These are phyloP conservation scores for Ormia ochracea DNA, from an alignment of 2,888 invertebrate genomes.

Conservation along the genomic window DNA sequence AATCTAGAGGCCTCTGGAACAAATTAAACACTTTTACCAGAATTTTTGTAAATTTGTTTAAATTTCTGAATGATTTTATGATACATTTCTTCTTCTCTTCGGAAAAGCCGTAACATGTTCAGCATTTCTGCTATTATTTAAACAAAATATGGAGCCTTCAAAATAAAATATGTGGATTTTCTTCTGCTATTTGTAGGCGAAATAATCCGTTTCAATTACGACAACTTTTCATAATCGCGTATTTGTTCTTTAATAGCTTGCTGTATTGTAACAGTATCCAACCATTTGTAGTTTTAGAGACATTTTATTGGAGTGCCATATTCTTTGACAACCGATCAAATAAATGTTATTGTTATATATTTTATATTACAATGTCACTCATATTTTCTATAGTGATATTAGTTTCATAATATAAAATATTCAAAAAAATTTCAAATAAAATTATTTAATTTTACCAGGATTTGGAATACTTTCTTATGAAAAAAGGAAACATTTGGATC, in stretches of 20 bases:
- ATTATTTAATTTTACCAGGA: no score
- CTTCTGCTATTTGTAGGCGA: conserved; percentile 65
- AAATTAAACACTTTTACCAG: conserved; percentile 69
- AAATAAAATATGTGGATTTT: conserved; percentile 69
- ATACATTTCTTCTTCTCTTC: conserved; percentile 74
- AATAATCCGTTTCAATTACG: conserved; percentile 62
- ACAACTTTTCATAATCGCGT: conserved; percentile 68
- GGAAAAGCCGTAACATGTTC: conserved; percentile 68
- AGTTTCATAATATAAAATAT: no score
- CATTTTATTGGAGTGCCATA: no score
- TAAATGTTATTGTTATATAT: no score
- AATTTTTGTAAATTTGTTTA: conserved; percentile 69
- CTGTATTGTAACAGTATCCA: conserved; percentile 66
- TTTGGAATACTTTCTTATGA: no score
- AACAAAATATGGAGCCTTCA: conserved; percentile 69
- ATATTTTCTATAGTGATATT: no score
- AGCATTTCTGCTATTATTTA: conserved; percentile 68
- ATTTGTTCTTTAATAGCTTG: conserved; percentile 67
- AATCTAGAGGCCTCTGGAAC: conserved; percentile 70
- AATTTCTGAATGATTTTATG: conserved; percentile 71
- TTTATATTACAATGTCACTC: no score
- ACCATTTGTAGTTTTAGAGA: no score
- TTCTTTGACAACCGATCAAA: no score
- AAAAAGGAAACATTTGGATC: no score
- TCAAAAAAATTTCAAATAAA: no score